Conservation (phyloP, 30 jellyfish, hydroid and myxozoan species). For the Kudoa iwatai region DNA sequence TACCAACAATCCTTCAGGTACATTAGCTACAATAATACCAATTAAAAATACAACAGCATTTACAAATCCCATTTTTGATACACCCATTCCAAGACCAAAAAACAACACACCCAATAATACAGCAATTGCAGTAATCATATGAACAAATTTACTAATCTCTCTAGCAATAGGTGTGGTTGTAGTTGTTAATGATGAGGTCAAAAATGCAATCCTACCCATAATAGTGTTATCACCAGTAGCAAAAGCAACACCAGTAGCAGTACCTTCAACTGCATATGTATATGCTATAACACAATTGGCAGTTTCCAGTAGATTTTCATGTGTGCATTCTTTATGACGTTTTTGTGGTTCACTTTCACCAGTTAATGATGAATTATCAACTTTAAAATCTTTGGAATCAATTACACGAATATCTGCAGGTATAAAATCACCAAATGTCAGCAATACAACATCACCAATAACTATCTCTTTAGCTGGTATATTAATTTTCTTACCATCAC, state of each 20-base stretch:
- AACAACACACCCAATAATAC: slow-evolving; percentile 1
- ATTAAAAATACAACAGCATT: slow-evolving; percentile 1
- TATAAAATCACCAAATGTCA: not conserved
- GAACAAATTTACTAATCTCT: slow-evolving; percentile 1
- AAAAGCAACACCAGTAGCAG: slow-evolving; percentile 1
- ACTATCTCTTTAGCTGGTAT: slow-evolving; percentile 1
- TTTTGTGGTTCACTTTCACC: slow-evolving; percentile 3
- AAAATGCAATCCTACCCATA: slow-evolving; percentile 1
- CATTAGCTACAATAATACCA: slow-evolving; percentile 3
- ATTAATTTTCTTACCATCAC: slow-evolving; percentile 2
- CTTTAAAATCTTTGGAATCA: slow-evolving; percentile 1
- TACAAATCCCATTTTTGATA: not conserved
- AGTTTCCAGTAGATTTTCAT: slow-evolving; percentile 1
- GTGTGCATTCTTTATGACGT: slow-evolving; percentile 1
- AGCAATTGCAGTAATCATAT: slow-evolving; percentile 2
- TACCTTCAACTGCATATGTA: slow-evolving; percentile 2
- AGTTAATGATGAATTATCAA: slow-evolving; percentile 2
- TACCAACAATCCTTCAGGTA: slow-evolving; percentile 2
- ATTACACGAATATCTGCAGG: slow-evolving; percentile 3
- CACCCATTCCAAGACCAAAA: not conserved
- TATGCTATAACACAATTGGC: not conserved
- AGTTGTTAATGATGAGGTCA: not conserved
- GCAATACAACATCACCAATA: slow-evolving; percentile 1
- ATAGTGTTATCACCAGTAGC: slow-evolving; percentile 2
- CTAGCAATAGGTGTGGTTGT: slow-evolving; percentile 3